Percentiles rank a stretch among this genome's conserved stretches.
These are phyloP conservation scores for Ichneumon xanthorius DNA, from an alignment of 2,888 invertebrate genomes.

Conservation along the genomic window DNA sequence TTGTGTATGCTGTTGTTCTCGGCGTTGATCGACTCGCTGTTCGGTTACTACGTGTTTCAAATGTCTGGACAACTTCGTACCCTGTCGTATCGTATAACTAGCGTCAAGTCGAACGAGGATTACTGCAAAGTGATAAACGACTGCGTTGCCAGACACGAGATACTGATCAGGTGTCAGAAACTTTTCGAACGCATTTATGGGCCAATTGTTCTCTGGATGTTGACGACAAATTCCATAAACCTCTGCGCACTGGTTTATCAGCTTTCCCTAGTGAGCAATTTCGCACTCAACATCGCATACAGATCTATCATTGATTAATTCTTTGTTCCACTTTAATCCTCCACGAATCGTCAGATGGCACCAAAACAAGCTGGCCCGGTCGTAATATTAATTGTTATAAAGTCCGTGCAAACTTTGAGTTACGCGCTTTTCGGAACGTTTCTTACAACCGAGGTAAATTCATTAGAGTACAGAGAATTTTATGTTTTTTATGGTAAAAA, in stretches of 20 bases:
- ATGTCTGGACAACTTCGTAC: slow-evolving; percentile 72
- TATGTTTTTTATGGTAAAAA: not conserved
- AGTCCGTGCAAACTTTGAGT: slow-evolving; percentile 60
- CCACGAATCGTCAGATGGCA: not conserved
- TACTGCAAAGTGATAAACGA: slow-evolving; percentile 59
- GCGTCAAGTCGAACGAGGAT: slow-evolving; percentile 41
- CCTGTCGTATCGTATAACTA: slow-evolving; percentile 63
- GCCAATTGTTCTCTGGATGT: slow-evolving; percentile 69
- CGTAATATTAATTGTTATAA: slow-evolving; percentile 45
- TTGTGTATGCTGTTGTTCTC: slow-evolving; percentile 63
- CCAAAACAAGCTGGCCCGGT: slow-evolving; percentile 38
- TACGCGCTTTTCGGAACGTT: slow-evolving; percentile 59
- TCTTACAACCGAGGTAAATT: slow-evolving; percentile 59
- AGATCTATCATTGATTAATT: not conserved
- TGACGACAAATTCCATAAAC: slow-evolving; percentile 68
- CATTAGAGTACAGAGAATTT: not conserved
- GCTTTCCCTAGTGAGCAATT: slow-evolving; percentile 60
- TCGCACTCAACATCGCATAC: not conserved
- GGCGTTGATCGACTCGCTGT: slow-evolving; percentile 71
- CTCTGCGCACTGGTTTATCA: slow-evolving; percentile 75
- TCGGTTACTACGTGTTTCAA: slow-evolving; percentile 74
- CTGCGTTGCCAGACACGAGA: slow-evolving; percentile 64
- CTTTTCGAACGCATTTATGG: slow-evolving; percentile 72
- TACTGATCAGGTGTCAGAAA: slow-evolving; percentile 62
- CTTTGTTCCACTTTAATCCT: not conserved